phyloP scores from a whole-genome alignment of 2,113 vertebrate genomes.

The Origma solitaria region DNA sequence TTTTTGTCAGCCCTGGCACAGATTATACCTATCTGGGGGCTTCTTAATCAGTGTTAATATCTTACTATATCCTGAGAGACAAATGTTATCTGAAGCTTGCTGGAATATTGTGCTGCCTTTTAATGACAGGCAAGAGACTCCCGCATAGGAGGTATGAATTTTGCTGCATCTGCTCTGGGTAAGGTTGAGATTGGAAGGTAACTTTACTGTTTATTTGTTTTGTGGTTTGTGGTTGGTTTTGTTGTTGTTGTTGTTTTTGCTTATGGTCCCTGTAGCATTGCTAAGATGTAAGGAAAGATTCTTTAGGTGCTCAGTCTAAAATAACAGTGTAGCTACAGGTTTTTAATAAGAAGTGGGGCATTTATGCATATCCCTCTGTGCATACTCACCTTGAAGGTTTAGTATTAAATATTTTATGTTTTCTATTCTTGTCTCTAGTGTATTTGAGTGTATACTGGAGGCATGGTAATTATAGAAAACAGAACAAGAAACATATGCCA shows the following conservation, averaged over 20 bases:
- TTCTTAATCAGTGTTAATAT: not conserved
- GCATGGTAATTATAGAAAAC: not conserved
- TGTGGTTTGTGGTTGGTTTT: not conserved
- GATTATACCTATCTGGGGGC: not conserved
- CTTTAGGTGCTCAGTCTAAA: not conserved
- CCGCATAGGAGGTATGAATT: not conserved
- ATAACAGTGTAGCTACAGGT: not conserved
- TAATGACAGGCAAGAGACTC: not conserved
- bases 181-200: not conserved
- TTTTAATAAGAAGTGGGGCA: not conserved
- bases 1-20: not conserved
- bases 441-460: not conserved
- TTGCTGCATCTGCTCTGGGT: not conserved
- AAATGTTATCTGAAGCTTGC: not conserved
- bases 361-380: not conserved
- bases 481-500: not conserved
- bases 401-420: constrained; percentile 14
- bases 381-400: not conserved
- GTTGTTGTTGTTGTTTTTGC: not conserved
- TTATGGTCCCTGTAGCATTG: not conserved
- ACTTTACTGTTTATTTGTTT: not conserved
- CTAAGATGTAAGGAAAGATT: not conserved
- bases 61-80: not conserved
- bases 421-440: not conserved
- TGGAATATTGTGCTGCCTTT: not conserved